phyloP scores from a whole-genome alignment of 2,888 invertebrate species.

The Pseudococcus jackbeardsleyi region DNA sequence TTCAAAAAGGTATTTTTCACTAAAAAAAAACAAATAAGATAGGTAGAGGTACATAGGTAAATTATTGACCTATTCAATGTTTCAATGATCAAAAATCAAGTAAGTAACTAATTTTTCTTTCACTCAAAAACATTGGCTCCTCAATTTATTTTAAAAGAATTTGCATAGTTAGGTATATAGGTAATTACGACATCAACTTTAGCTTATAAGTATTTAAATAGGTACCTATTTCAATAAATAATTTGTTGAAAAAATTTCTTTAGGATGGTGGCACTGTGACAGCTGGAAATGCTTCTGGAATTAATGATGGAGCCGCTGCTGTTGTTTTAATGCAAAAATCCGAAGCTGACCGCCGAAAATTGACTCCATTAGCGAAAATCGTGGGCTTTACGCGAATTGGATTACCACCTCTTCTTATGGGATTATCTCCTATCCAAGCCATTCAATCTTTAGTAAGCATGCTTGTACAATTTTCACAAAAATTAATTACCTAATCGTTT shows the following conservation, averaged over 20 bases:
- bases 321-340: constrained; percentile 80
- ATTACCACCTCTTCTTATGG: constrained; percentile 86
- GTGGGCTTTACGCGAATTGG: constrained; percentile 84
- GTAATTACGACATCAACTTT: too few species aligned
- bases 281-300: constrained; percentile 83
- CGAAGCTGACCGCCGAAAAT: constrained; percentile 73
- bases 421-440: constrained; percentile 82
- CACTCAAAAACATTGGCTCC: too few species aligned
- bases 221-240: neutral
- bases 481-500: too few species aligned
- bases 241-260: constrained; percentile 62
- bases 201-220: too few species aligned
- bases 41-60: too few species aligned
- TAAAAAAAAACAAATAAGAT: too few species aligned
- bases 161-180: too few species aligned
- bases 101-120: too few species aligned
- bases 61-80: too few species aligned
- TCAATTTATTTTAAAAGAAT: too few species aligned
- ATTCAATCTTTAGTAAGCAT: constrained; percentile 77
- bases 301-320: constrained; percentile 92
- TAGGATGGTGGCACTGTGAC: constrained; percentile 79
- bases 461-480: too few species aligned
- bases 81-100: too few species aligned
- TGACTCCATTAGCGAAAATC: constrained; percentile 80
- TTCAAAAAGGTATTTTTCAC: constrained; percentile 74